Percentiles rank a stretch among this genome's conserved stretches.
These are phyloP conservation scores for Chrysolina americana DNA, from an alignment of 2,888 invertebrate species.

Conservation along the genomic window DNA sequence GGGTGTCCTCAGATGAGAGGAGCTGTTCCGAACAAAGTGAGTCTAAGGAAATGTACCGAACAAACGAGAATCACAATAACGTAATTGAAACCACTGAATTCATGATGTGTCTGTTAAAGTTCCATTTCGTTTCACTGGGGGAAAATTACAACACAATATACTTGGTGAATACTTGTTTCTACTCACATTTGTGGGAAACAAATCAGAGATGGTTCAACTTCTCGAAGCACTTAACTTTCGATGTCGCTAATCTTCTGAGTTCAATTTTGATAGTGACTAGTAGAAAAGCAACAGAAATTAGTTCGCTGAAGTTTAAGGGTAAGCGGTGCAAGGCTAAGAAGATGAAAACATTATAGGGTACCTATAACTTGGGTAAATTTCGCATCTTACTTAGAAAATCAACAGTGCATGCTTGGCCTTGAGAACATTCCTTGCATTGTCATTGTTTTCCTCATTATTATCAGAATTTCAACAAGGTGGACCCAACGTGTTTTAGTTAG, in stretches of 20 bases:
- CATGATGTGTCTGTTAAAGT: constrained; percentile 19
- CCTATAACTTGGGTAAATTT: too few species aligned
- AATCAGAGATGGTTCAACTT: constrained; percentile 51
- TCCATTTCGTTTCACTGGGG: constrained; percentile 43
- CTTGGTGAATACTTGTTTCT: constrained; percentile 49
- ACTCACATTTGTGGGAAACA: constrained; percentile 49
- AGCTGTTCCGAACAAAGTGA: neutral
- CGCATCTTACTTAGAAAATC: too few species aligned
- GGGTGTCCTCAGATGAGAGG: neutral
- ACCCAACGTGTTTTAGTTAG: too few species aligned
- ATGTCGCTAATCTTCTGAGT: constrained; percentile 52
- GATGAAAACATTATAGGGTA: too few species aligned
- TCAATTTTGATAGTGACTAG: constrained; percentile 41
- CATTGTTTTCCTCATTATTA: too few species aligned
- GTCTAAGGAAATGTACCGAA: neutral
- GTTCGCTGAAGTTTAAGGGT: neutral
- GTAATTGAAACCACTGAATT: neutral
- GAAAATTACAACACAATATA: constrained; percentile 50
- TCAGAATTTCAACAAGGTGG: too few species aligned
- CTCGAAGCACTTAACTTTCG: constrained; percentile 52
- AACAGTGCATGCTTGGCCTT: too few species aligned
- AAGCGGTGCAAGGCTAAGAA: too few species aligned
- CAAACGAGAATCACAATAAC: constrained; percentile 1
- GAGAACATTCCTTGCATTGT: too few species aligned
- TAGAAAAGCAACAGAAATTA: neutral